Conservation (phyloP, 30 jellyfish, hydroid and myxozoan genomes). For the Mastigias papua region DNA sequence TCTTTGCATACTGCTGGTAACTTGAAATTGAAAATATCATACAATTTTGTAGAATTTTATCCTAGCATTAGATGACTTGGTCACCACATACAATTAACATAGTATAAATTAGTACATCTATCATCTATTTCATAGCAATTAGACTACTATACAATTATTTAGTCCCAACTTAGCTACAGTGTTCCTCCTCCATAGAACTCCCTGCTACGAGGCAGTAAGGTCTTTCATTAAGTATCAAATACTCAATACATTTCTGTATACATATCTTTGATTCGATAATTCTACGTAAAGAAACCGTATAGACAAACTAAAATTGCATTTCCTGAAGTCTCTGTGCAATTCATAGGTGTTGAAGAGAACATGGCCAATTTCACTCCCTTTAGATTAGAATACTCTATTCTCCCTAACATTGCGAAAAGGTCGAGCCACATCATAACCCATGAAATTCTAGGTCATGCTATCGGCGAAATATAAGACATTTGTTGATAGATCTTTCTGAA, state of each 20-base stretch:
- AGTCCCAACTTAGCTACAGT: conserved; percentile 20
- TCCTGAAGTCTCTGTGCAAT: too few relatives aligned
- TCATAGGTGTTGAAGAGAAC: too few relatives aligned
- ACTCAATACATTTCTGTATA: not conserved
- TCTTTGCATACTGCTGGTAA: conserved; percentile 18
- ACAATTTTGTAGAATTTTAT: conserved; percentile 32
- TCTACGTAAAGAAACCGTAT: not conserved
- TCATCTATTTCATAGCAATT: conserved; percentile 37
- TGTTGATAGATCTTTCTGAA: too few relatives aligned
- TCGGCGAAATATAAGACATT: too few relatives aligned
- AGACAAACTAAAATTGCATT: too few relatives aligned
- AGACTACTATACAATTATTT: conserved; percentile 22
- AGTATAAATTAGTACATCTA: conserved; percentile 54
- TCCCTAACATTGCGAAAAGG: too few relatives aligned
- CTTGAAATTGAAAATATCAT: not conserved
- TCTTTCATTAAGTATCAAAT: not conserved
- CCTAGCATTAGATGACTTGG: conserved; percentile 60
- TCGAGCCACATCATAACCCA: too few relatives aligned
- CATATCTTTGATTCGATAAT: not conserved
- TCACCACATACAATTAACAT: conserved; percentile 41
- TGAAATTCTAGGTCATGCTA: too few relatives aligned
- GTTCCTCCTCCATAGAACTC: not conserved
- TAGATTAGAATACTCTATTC: too few relatives aligned
- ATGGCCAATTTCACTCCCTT: too few relatives aligned
- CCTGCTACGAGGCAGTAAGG: not conserved